These are phyloP conservation scores for Callocephalon fimbriatum DNA, from an alignment of 2,113 vertebrate genomes.

Conservation along the genomic window DNA sequence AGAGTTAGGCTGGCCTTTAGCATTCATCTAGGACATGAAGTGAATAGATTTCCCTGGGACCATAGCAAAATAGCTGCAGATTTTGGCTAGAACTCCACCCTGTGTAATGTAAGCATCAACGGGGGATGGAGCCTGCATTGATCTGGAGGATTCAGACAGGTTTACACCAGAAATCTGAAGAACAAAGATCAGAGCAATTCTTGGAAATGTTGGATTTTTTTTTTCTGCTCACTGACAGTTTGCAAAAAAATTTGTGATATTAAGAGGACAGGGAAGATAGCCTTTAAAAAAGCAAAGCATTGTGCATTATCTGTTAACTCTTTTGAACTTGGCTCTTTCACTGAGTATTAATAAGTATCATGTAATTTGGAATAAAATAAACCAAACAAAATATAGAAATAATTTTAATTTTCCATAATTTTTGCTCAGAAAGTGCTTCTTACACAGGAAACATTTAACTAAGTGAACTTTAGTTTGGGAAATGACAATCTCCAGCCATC, in stretches of 20 bases:
- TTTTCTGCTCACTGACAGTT: background rate
- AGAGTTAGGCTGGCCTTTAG: background rate
- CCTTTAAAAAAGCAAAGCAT: background rate
- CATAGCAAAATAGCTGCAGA: background rate
- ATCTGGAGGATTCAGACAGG: background rate
- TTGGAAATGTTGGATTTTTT: background rate
- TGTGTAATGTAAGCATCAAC: accelerated
- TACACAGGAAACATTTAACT: background rate
- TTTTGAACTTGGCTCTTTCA: background rate
- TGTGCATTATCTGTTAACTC: background rate
- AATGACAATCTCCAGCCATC: background rate
- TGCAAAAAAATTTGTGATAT: background rate
- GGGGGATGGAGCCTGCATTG: background rate
- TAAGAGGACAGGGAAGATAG: background rate
- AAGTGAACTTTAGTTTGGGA: background rate
- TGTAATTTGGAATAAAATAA: background rate
- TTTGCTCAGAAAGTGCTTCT: background rate
- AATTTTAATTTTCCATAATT: background rate
- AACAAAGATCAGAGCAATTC: background rate
- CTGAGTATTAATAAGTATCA: background rate
- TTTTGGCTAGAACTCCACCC: background rate
- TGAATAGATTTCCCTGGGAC: background rate
- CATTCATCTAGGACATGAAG: background rate
- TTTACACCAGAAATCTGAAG: background rate
- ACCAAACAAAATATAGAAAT: background rate